Percentiles rank a stretch among this genome's conserved stretches.
phyloP scores from a whole-genome alignment of 1,140 invertebrate species.

The Drosophila orosa region DNA sequence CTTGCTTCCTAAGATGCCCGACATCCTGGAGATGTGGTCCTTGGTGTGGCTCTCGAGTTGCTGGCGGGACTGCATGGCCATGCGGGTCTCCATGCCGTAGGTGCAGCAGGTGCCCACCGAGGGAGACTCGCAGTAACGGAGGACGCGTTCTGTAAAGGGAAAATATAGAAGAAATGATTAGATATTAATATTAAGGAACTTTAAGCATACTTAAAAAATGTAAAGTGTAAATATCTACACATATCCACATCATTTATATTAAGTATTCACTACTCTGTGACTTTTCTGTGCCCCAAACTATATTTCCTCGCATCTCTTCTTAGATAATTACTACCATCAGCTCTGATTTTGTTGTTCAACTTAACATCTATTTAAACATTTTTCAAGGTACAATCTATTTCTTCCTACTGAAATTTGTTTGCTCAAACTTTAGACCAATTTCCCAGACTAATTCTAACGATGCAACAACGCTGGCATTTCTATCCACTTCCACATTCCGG shows the following conservation, averaged over 20 bases:
- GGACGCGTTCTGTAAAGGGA: slow-evolving; percentile 70
- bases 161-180: background rate
- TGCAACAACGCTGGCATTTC: slow-evolving; percentile 3
- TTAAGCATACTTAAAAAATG: too few relatives aligned
- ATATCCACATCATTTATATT: background rate
- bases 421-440: slow-evolving; percentile 47
- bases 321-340: too few relatives aligned
- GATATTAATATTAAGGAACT: background rate
- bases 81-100: slow-evolving; percentile 80
- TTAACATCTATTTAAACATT: slow-evolving; percentile 8
- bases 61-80: slow-evolving; percentile 79
- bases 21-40: slow-evolving; percentile 84
- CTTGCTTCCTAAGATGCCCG: slow-evolving; percentile 84
- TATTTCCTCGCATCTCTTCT: too few relatives aligned
- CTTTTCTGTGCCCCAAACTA: background rate
- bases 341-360: slow-evolving; percentile 1
- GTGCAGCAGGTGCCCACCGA: slow-evolving; percentile 83
- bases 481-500: slow-evolving; percentile 47
- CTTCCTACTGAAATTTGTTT: slow-evolving; percentile 33
- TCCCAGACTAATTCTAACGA: slow-evolving; percentile 36
- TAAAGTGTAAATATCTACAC: background rate
- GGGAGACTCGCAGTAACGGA: slow-evolving; percentile 79
- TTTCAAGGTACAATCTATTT: background rate
- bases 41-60: slow-evolving; percentile 79
- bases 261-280: background rate